Evolutionary conservation across 2,113 vertebrate species (phyloP).

Genomic region (Pelobates fuscus): DNA sequence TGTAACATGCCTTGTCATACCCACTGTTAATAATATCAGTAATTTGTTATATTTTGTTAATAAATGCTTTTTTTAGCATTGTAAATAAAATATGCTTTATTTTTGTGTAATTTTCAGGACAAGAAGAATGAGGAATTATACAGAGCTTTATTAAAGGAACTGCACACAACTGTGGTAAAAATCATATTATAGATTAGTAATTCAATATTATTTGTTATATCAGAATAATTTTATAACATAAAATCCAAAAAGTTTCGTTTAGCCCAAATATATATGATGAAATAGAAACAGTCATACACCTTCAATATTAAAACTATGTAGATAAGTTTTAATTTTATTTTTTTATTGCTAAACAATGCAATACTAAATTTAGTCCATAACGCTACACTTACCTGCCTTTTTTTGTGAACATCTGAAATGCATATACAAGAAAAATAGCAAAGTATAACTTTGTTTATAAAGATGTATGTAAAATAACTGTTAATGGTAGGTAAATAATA

Average conservation of each 20-base stretch:
- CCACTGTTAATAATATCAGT: not conserved
- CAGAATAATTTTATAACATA: not conserved
- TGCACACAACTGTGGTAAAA: constrained; percentile 2
- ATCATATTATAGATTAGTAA: not conserved
- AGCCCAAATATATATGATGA: not conserved
- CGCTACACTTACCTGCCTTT: too few relatives aligned
- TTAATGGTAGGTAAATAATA: too few relatives aligned
- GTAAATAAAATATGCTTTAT: not conserved
- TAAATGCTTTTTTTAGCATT: not conserved
- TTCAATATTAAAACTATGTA: too few relatives aligned
- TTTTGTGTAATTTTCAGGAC: not conserved
- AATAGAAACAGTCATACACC: too few relatives aligned
- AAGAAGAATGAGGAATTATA: not conserved
- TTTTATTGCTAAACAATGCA: too few relatives aligned
- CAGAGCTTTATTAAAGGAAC: not conserved
- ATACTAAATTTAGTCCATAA: too few relatives aligned
- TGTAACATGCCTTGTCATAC: too few relatives aligned
- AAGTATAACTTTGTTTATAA: too few relatives aligned
- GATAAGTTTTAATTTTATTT: too few relatives aligned
- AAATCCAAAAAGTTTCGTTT: not conserved
- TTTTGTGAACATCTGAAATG: too few relatives aligned
- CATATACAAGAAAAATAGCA: too few relatives aligned
- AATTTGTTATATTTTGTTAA: not conserved
- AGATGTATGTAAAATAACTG: too few relatives aligned
- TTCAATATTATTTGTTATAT: not conserved